Conservation (phyloP, 2,888 invertebrate genomes). For the Plebejus anna region DNA sequence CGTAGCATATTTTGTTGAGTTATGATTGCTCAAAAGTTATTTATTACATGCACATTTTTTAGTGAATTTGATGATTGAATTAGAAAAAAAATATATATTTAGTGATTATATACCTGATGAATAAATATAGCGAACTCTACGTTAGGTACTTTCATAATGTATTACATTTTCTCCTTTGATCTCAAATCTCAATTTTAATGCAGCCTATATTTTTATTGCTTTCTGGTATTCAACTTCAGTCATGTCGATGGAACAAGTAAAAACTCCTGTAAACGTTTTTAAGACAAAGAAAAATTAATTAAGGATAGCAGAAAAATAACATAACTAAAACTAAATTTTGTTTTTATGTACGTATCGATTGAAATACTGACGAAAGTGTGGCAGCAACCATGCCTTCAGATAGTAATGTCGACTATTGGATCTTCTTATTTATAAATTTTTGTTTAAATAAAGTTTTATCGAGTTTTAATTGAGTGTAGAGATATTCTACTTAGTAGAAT, state of each 20-base stretch:
- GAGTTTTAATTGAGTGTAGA: no score
- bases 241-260: constrained; percentile 14
- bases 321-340: not conserved
- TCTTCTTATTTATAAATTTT: not conserved
- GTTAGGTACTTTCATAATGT: not conserved
- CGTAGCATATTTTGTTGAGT: constrained; percentile 11
- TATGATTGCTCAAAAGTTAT: not conserved
- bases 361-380: not conserved
- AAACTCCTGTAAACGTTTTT: constrained; percentile 21
- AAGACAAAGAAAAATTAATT: constrained; percentile 2
- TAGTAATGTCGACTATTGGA: constrained; percentile 10
- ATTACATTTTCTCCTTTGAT: not conserved
- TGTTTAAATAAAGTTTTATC: not conserved
- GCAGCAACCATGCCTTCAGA: not conserved
- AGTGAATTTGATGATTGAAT: not conserved
- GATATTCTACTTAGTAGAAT: not conserved
- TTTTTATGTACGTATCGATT: not conserved
- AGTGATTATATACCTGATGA: constrained; percentile 20
- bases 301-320: not conserved
- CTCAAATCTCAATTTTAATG: not conserved
- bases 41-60: not conserved
- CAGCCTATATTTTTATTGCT: not conserved
- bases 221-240: not conserved
- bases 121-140: not conserved
- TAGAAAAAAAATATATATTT: not conserved